Percentiles rank a stretch among this genome's conserved stretches.
Evolutionary conservation across 1,140 invertebrate species (phyloP).

Genomic region (Rhopalosiphum maidis): DNA sequence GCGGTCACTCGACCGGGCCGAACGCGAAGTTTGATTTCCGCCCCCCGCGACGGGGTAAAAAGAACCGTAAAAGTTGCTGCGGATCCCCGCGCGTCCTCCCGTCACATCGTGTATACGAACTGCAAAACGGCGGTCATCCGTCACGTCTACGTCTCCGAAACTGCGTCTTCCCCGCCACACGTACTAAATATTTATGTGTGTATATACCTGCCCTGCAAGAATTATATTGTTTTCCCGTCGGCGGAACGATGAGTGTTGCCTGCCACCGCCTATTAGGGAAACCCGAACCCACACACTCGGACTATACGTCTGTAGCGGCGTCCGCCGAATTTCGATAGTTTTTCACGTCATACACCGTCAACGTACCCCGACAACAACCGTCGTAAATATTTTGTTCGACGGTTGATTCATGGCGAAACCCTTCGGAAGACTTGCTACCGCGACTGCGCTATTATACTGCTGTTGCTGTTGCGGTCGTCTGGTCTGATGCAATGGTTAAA

Average conservation of each 20-base stretch:
- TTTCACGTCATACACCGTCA: background rate
- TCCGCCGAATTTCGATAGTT: background rate
- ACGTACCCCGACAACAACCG: too few species aligned
- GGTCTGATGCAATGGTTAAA: too few species aligned
- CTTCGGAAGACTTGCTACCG: too few species aligned
- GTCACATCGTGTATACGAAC: background rate
- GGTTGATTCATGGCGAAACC: too few species aligned
- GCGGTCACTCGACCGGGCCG: background rate
- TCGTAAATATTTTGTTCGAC: too few species aligned
- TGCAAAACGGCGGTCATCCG: background rate
- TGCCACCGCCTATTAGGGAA: background rate
- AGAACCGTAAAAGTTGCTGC: background rate
- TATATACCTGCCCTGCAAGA: background rate
- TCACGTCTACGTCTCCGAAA: background rate
- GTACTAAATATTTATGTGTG: background rate
- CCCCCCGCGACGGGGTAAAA: background rate
- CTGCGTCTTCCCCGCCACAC: background rate
- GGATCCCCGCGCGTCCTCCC: too few species aligned
- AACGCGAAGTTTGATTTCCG: slow-evolving; percentile 37
- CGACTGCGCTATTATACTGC: too few species aligned
- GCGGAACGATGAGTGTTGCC: background rate
- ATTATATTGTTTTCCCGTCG: background rate
- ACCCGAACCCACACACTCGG: background rate
- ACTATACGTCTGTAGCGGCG: background rate
- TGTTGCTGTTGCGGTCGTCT: too few species aligned